Conservation (phyloP, 2,888 invertebrate species). For the Serripes groenlandicus region DNA sequence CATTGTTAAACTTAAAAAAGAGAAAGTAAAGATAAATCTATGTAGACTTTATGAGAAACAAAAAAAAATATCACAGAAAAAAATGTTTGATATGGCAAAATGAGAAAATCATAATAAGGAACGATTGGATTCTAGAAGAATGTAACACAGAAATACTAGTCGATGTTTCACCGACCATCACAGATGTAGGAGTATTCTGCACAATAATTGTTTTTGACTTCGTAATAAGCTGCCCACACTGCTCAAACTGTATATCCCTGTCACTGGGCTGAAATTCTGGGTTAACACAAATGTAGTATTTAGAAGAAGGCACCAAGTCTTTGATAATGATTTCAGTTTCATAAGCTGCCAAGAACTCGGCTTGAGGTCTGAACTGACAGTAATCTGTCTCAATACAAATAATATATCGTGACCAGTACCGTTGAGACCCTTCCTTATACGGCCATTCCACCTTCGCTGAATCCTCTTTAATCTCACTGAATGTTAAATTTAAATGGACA, state of each 20-base stretch:
- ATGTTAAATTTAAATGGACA: slow-evolving; percentile 67
- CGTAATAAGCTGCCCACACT: slow-evolving; percentile 58
- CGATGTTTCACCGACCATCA: slow-evolving; percentile 25
- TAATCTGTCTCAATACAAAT: slow-evolving; percentile 52
- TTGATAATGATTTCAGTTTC: slow-evolving; percentile 46
- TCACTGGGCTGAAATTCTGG: slow-evolving; percentile 65
- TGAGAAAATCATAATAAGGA: too few species aligned
- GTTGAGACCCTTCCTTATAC: slow-evolving; percentile 66
- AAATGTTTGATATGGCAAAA: too few species aligned
- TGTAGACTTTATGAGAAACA: too few species aligned
- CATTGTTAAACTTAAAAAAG: too few species aligned
- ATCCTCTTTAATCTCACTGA: slow-evolving; percentile 48
- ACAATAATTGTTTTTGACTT: slow-evolving; percentile 16
- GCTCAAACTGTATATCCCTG: slow-evolving; percentile 54
- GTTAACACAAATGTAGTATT: slow-evolving; percentile 73
- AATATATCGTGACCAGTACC: slow-evolving; percentile 71
- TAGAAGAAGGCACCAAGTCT: slow-evolving; percentile 59
- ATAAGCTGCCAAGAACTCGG: slow-evolving; percentile 68
- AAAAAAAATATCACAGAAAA: too few species aligned
- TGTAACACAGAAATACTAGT: too few species aligned
- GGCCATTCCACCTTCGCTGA: slow-evolving; percentile 69
- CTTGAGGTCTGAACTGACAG: slow-evolving; percentile 63
- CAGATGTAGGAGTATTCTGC: slow-evolving; percentile 5
- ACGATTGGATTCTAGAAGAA: too few species aligned
- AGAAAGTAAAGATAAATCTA: too few species aligned